phyloP scores from a whole-genome alignment of 2,888 invertebrate species.

The Alsophila aescularia region DNA sequence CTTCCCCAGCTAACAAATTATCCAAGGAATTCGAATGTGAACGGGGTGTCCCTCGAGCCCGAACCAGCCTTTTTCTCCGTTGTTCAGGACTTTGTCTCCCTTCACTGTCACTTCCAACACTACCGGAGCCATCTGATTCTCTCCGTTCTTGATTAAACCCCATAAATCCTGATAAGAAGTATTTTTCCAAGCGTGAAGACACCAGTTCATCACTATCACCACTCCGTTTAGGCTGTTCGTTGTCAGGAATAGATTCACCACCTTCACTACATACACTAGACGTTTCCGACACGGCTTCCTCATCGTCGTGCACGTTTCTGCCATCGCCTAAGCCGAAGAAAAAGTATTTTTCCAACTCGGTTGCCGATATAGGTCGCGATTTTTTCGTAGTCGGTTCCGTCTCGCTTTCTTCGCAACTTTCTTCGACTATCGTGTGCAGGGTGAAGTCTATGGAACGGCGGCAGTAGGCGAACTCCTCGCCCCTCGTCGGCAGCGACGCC shows the following conservation, averaged over 20 bases:
- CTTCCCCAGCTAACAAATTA: constrained; percentile 88
- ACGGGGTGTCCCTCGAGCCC: constrained; percentile 92
- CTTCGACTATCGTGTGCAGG: constrained; percentile 96
- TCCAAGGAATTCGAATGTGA: constrained; percentile 93
- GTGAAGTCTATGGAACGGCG: constrained; percentile 94
- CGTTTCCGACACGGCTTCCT: constrained; percentile 90
- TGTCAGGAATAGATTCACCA: constrained; percentile 88
- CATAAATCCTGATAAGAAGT: constrained; percentile 94
- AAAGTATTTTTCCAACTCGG: constrained; percentile 95
- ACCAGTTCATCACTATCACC: constrained; percentile 90
- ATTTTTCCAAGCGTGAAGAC: constrained; percentile 94
- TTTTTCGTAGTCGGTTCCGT: constrained; percentile 87
- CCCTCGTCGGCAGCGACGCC: constrained; percentile 88
- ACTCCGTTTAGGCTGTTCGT: constrained; percentile 82
- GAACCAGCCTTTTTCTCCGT: constrained; percentile 90
- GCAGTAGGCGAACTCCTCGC: constrained; percentile 93
- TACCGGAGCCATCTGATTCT: constrained; percentile 92
- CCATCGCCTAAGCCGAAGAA: constrained; percentile 94
- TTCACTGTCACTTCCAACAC: constrained; percentile 96
- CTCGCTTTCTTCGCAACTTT: constrained; percentile 97
- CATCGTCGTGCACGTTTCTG: constrained; percentile 81
- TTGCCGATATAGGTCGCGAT: constrained; percentile 89
- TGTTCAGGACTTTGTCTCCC: constrained; percentile 95
- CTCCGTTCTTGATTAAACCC: constrained; percentile 91
- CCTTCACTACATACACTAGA: constrained; percentile 94